These are phyloP conservation scores for Tachysurus vachellii DNA, from an alignment of 2,113 vertebrate genomes.

Conservation along the genomic window DNA sequence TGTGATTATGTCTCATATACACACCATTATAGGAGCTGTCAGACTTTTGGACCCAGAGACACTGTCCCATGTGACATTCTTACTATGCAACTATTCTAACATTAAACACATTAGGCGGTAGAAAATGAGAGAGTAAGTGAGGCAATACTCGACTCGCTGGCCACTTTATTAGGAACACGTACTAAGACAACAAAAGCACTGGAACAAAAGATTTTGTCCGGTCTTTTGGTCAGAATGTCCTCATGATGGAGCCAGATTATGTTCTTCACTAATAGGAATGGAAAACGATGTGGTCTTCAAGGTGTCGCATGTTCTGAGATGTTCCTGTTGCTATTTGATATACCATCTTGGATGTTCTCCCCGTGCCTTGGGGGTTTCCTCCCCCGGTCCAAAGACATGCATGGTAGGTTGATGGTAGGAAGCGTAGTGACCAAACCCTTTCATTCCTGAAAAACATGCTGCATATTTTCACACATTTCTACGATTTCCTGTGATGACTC, in stretches of 20 bases:
- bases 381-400: no score
- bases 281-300: neutral
- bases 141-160: neutral
- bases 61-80: neutral
- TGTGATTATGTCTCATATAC: conserved; percentile 1
- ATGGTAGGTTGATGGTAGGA: no score
- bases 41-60: neutral
- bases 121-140: no score
- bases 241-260: neutral
- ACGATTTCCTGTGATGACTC: neutral
- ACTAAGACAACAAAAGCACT: neutral
- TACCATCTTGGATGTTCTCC: no score
- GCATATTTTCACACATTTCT: neutral
- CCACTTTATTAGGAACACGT: neutral
- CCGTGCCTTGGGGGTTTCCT: no score
- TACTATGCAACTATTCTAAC: neutral
- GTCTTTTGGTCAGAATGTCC: neutral
- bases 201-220: neutral
- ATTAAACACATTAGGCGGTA: neutral
- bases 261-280: neutral
- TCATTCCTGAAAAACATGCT: neutral
- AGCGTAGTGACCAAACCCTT: neutral
- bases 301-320: neutral
- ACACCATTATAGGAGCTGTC: neutral
- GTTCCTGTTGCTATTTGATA: neutral